Evolutionary conservation across 2,888 invertebrate species (phyloP).

Genomic region (Clusia tigrina): DNA sequence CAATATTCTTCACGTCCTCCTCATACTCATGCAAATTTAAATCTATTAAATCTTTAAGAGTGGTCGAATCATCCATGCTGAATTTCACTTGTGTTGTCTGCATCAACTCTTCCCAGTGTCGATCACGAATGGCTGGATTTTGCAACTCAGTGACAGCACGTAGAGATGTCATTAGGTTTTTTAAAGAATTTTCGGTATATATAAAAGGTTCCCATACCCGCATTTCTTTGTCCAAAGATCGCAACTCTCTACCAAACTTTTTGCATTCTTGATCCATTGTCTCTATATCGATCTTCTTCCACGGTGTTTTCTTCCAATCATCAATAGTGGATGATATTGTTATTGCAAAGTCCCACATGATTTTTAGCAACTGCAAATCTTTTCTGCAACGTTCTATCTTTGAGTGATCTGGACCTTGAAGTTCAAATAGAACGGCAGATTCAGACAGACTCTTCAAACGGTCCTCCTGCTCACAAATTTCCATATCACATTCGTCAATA

Average conservation of each 20-base stretch:
- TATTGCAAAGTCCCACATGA: constrained; percentile 89
- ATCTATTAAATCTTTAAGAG: constrained; percentile 84
- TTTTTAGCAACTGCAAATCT: constrained; percentile 79
- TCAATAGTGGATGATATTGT: constrained; percentile 83
- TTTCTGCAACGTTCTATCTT: constrained; percentile 77
- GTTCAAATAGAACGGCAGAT: constrained; percentile 85
- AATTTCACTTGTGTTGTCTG: constrained; percentile 81
- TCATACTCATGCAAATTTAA: constrained; percentile 91
- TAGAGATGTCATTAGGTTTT: constrained; percentile 92
- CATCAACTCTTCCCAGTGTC: constrained; percentile 96
- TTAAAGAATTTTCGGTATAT: constrained; percentile 82
- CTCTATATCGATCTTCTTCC: constrained; percentile 94
- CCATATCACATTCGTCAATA: constrained; percentile 74
- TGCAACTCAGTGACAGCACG: constrained; percentile 92
- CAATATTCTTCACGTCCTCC: constrained; percentile 93
- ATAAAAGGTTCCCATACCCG: constrained; percentile 80
- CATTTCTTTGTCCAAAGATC: constrained; percentile 82
- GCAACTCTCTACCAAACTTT: constrained; percentile 84
- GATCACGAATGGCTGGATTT: constrained; percentile 90
- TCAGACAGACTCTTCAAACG: constrained; percentile 73
- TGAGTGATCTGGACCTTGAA: constrained; percentile 83
- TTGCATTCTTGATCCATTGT: constrained; percentile 95
- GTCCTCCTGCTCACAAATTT: constrained; percentile 73
- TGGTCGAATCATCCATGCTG: constrained; percentile 70
- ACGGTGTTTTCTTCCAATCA: constrained; percentile 92